phyloP scores from a whole-genome alignment of 1,140 invertebrate species.

The Heliconius melpomene region DNA sequence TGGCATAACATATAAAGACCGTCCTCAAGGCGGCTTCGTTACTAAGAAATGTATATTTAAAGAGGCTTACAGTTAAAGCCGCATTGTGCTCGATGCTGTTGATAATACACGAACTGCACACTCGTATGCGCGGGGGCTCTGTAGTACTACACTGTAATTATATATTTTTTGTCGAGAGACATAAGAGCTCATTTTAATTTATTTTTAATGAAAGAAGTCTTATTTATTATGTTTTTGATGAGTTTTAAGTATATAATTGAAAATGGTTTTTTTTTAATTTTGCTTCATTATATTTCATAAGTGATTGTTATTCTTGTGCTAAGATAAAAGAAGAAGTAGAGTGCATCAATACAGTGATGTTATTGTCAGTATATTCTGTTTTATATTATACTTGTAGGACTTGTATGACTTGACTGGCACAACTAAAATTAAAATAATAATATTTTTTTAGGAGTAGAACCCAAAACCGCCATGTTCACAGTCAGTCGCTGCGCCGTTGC shows the following conservation, averaged over 20 bases:
- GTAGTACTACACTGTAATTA: neutral
- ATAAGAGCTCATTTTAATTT: neutral
- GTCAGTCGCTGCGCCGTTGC: no score
- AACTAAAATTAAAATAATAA: no score
- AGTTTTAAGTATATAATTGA: neutral
- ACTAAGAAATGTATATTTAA: neutral
- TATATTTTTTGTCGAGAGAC: neutral
- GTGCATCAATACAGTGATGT: neutral
- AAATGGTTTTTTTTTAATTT: neutral
- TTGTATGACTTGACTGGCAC: neutral
- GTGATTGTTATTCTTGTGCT: neutral
- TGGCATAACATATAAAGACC: no score
- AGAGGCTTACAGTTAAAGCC: neutral
- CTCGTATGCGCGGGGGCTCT: neutral
- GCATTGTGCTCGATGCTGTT: slow-evolving; percentile 5
- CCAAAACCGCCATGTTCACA: no score
- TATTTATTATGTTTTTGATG: neutral
- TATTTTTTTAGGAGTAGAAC: no score
- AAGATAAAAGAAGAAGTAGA: neutral
- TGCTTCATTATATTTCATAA: neutral
- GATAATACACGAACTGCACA: slow-evolving; percentile 2
- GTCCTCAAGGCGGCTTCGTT: neutral
- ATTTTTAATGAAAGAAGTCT: slow-evolving; percentile 1
- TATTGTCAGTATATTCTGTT: neutral
- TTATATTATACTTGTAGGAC: neutral